Percentiles rank a stretch among this genome's conserved stretches.
These are phyloP conservation scores for Lacerta bilineata DNA, from an alignment of 2,797 vertebrate genomes.

Conservation along the genomic window DNA sequence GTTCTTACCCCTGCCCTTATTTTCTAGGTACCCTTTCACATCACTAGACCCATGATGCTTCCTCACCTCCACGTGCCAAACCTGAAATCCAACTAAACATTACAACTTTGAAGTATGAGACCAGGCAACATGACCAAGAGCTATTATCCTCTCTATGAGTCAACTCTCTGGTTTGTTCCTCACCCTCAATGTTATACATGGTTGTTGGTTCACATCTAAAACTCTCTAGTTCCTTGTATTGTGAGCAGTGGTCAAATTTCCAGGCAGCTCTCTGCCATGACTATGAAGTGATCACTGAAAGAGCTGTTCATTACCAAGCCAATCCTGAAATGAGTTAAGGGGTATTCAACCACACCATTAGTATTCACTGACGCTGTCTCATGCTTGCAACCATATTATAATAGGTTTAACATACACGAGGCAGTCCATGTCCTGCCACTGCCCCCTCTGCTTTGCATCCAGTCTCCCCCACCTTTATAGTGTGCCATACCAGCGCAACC, in stretches of 20 bases:
- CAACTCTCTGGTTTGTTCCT: background rate
- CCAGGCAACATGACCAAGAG: background rate
- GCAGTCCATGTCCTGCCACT: background rate
- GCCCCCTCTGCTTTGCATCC: background rate
- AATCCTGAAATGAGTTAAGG: background rate
- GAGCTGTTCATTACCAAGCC: background rate
- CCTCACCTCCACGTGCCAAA: background rate
- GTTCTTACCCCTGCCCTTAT: background rate
- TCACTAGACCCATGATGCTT: background rate
- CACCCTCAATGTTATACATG: background rate
- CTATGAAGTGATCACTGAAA: background rate
- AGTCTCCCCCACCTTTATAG: background rate
- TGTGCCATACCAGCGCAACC: background rate
- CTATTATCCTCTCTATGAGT: background rate
- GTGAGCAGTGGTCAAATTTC: background rate
- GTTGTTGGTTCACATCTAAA: background rate
- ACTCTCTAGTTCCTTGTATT: background rate
- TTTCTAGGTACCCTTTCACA: background rate
- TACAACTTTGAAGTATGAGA: background rate
- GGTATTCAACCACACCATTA: background rate
- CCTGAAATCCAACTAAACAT: background rate
- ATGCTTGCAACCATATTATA: background rate
- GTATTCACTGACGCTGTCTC: background rate
- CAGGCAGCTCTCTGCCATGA: background rate
- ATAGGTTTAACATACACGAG: background rate